A percentile compares a stretch with the other conserved stretches of the same genome.
phyloP scores from a whole-genome alignment of 2,797 vertebrate genomes.

The Gallinago solitaria region DNA sequence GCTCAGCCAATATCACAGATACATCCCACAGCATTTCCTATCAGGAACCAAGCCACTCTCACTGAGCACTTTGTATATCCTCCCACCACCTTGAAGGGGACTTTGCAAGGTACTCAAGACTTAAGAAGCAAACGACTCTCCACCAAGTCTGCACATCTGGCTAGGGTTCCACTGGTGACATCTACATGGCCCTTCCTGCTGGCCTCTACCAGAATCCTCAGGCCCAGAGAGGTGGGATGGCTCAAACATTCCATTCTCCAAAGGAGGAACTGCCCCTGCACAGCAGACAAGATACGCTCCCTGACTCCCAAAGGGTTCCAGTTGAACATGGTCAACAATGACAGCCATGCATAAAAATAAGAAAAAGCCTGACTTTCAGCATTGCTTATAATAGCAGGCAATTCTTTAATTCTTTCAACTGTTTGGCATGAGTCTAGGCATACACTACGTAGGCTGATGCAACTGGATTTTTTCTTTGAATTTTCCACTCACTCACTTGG shows the following conservation, averaged over 20 bases:
- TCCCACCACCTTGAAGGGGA: background rate
- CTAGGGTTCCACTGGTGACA: background rate
- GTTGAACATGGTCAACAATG: background rate
- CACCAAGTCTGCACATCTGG: background rate
- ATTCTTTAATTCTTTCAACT: conserved; percentile 9
- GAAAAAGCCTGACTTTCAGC: background rate
- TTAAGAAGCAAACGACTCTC: background rate
- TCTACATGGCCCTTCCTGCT: background rate
- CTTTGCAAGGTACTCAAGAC: background rate
- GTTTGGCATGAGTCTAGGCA: background rate
- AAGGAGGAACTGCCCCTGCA: background rate
- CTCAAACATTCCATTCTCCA: background rate
- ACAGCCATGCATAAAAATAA: background rate
- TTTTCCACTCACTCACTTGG: background rate
- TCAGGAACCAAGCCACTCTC: background rate
- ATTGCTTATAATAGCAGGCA: background rate
- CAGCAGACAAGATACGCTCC: background rate
- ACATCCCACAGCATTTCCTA: background rate
- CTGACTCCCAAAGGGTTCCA: accelerated
- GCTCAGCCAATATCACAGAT: background rate
- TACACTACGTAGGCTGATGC: background rate
- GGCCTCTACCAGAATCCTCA: background rate
- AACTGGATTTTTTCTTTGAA: background rate
- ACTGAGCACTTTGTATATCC: background rate
- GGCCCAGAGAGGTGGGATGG: background rate